Evolutionary conservation across 2,888 invertebrate genomes (phyloP).

Genomic region (Torymus texanus): DNA sequence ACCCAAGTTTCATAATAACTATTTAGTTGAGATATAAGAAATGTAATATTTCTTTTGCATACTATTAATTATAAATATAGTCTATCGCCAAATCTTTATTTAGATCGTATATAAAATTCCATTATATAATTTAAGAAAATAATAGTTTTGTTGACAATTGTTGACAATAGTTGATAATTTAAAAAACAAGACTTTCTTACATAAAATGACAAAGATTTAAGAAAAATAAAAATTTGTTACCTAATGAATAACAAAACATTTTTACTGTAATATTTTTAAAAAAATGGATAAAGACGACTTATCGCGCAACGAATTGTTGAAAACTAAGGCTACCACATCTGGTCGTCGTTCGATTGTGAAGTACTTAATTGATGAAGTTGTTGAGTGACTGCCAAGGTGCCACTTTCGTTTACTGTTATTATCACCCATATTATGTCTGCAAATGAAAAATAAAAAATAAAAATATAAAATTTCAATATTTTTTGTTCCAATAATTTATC

Average conservation of each 20-base stretch:
- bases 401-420: conserved; percentile 87
- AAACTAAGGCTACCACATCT: conserved; percentile 72
- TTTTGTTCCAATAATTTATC: neutral
- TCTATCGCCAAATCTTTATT: conserved; percentile 45
- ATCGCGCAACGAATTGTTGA: conserved; percentile 44
- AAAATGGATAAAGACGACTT: conserved; percentile 41
- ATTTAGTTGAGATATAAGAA: conserved; percentile 25
- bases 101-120: conserved; percentile 49
- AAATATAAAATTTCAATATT: conserved; percentile 4
- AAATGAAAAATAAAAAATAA: conserved; percentile 53
- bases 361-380: conserved; percentile 81
- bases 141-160: conserved; percentile 29
- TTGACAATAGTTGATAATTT: no score
- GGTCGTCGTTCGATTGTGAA: conserved; percentile 71
- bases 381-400: conserved; percentile 87
- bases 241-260: conserved; percentile 47
- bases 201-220: conserved; percentile 44
- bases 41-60: conserved; percentile 41
- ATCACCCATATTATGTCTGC: conserved; percentile 89
- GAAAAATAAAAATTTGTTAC: conserved; percentile 45
- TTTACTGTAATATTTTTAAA: conserved; percentile 43
- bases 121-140: conserved; percentile 41
- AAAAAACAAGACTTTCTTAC: conserved; percentile 41
- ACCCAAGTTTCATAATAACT: conserved; percentile 21
- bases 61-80: conserved; percentile 48